A percentile compares a stretch with the other conserved stretches of the same genome.
Conservation (phyloP, 2,113 vertebrate genomes). For the Chaetops frenatus region DNA sequence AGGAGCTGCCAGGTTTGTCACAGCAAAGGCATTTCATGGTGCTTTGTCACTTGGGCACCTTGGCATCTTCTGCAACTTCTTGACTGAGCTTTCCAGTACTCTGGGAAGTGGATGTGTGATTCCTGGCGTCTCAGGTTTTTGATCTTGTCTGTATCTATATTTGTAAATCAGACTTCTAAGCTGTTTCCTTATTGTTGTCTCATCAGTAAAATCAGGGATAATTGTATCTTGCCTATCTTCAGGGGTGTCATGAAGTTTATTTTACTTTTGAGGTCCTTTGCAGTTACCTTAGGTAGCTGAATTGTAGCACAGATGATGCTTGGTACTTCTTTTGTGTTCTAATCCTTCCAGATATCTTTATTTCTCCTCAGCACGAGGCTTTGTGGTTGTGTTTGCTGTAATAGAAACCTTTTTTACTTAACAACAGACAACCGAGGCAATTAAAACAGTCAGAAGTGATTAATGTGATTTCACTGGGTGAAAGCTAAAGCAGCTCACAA, state of each 20-base stretch:
- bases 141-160: background rate
- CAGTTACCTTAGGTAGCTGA: background rate
- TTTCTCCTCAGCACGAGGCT: background rate
- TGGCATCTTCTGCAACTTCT: background rate
- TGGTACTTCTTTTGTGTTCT: background rate
- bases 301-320: background rate
- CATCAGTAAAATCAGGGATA: background rate
- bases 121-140: background rate
- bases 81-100: background rate
- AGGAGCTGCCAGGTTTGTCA: background rate
- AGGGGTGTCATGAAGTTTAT: background rate
- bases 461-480: constrained; percentile 26
- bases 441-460: constrained; percentile 48
- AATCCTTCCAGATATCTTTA: background rate
- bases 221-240: background rate
- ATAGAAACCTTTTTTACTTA: constrained; percentile 7
- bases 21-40: rapidly evolving
- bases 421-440: background rate
- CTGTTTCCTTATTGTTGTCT: background rate
- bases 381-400: background rate
- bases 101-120: background rate
- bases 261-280: background rate
- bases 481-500: constrained; percentile 28
- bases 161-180: background rate
- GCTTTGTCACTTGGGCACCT: background rate